Base-by-base conservation (phyloP, 2,797 vertebrate genomes). In the Bryconaethiops microstoma region DNA sequence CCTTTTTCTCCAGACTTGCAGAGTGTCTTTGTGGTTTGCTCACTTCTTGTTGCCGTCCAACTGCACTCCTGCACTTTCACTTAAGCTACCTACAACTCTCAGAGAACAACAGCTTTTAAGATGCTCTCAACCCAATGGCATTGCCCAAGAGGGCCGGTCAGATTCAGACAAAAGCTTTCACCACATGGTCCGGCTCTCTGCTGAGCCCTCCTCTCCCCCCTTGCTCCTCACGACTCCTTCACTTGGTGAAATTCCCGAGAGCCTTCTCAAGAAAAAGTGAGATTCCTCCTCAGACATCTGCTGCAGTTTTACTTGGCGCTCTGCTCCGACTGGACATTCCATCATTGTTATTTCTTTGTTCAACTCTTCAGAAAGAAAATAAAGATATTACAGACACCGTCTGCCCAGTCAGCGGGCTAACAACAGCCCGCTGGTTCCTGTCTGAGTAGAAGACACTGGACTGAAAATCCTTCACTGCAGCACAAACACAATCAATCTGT, bases 231-330 rank as follows among this genome's bases (percentile, higher is more conserved):
- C 88, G 76, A 81, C 79, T 74, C 52, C 75, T 83, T 81, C 69
- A 42, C 13, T 4, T 21, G 23, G 57, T 81, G 76, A 55, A 84
- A 83, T 85, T 88, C 83, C 86, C 77, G 73, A 48, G 86, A 91
- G 90, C 17, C 76, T 86, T 77, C 86, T 77, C 86, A 81, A 86
- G 83, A 90, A 88, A 86, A 67, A 60, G 79, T 84, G 81, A 89
- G 87, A 86, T 88, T 83, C 85, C 83, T 89, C 81, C 82, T 77
- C 80, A 80, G 79, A 89, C 87, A 88, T 92, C 90, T 92, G 90
- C 85, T 89, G 79, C 48, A 76, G 84, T 88, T 88, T 89, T 90
- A 81, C 80, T 87, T 91, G 81, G 86, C 88, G 83, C 76, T 86
- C 69, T 75, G 70, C 67, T 85, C 90, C 90, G 90, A 78, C 77